phyloP scores from a whole-genome alignment of 2,888 invertebrate genomes.

The Lordiphosa andalusiaca region DNA sequence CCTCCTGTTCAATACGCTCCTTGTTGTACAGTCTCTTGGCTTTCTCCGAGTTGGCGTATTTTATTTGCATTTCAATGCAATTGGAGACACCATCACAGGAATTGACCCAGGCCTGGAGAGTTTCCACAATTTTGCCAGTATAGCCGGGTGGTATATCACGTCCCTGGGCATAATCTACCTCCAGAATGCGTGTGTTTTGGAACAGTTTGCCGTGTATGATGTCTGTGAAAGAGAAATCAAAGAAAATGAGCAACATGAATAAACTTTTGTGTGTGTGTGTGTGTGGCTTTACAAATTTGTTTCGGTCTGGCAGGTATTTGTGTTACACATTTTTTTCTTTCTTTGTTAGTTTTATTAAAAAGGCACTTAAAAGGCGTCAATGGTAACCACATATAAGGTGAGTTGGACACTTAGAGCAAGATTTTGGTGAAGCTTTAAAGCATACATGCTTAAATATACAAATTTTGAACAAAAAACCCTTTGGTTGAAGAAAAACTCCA shows the following conservation, averaged over 20 bases:
- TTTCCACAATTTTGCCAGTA: conserved; percentile 89
- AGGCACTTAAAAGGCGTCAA: conserved; percentile 3
- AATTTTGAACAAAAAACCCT: too few species aligned
- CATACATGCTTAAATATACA: too few species aligned
- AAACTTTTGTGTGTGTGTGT: conserved; percentile 18
- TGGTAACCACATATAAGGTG: too few species aligned
- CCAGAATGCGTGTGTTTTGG: conserved; percentile 95
- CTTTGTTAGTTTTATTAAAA: too few species aligned
- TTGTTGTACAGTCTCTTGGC: conserved; percentile 89
- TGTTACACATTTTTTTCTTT: conserved; percentile 1
- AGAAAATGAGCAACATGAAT: not conserved
- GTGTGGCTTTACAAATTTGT: conserved; percentile 13
- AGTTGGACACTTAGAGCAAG: too few species aligned
- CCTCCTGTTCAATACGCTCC: conserved; percentile 92
- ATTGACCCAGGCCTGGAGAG: conserved; percentile 93
- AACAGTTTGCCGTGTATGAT: conserved; percentile 97
- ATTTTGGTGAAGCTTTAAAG: too few species aligned
- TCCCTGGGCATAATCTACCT: conserved; percentile 96
- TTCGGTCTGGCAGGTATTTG: conserved; percentile 10
- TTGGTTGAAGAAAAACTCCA: too few species aligned
- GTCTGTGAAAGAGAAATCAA: conserved; percentile 81
- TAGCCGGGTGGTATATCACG: conserved; percentile 94
- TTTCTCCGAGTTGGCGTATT: conserved; percentile 92
- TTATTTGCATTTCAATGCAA: conserved; percentile 94
- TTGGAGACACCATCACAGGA: conserved; percentile 93